phyloP scores from a whole-genome alignment of 1,140 invertebrate species.

The Procambarus virginalis region DNA sequence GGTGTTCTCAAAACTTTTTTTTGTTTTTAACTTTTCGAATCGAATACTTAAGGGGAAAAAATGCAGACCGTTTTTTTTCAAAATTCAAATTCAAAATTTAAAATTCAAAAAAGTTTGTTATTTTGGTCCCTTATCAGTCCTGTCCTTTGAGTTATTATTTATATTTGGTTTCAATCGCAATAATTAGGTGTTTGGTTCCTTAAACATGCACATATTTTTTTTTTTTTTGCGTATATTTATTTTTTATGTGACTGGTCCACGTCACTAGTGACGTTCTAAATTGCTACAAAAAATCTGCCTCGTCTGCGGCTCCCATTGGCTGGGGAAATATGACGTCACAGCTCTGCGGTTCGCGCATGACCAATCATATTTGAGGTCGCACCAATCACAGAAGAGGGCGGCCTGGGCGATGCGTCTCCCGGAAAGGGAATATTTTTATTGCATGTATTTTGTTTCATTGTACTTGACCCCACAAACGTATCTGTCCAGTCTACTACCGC shows the following conservation, averaged over 20 bases:
- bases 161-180: no score
- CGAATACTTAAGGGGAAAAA: no score
- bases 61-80: no score
- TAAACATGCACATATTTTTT: no score
- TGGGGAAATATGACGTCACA: not conserved
- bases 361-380: slow-evolving; percentile 28
- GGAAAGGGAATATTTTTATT: not conserved
- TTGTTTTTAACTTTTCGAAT: no score
- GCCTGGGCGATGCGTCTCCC: not conserved
- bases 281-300: not conserved
- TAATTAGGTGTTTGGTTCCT: no score
- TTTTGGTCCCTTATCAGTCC: no score
- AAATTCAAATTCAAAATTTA: no score
- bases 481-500: no score
- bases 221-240: not conserved
- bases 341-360: not conserved
- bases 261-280: not conserved
- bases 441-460: not conserved
- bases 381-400: slow-evolving; percentile 5
- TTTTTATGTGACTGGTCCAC: not conserved
- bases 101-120: no score
- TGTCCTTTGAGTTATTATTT: no score
- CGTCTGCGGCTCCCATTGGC: not conserved
- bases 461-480: not conserved
- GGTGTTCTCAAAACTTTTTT: no score